These are phyloP conservation scores for Oncorhynchus mykiss DNA, from an alignment of 2,113 vertebrate genomes.

Conservation along the genomic window DNA sequence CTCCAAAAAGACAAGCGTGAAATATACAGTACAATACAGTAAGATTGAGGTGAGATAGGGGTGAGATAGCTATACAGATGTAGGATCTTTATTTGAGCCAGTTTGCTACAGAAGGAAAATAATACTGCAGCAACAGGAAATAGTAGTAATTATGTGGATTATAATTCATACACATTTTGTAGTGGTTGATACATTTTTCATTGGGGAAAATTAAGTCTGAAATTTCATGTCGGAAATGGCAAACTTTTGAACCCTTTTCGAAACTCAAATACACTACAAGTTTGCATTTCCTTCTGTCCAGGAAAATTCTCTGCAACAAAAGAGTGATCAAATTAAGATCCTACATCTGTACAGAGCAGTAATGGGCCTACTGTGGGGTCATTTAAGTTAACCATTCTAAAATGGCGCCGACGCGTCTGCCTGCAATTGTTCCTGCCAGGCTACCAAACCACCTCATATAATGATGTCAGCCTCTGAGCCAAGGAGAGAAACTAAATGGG, in stretches of 20 bases:
- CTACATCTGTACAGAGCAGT: not conserved
- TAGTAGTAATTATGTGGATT: no score
- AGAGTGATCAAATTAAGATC: no score
- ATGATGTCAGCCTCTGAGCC: constrained; percentile 6
- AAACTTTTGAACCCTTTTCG: no score
- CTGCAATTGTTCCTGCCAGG: constrained; percentile 24
- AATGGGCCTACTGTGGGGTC: not conserved
- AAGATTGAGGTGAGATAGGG: not conserved
- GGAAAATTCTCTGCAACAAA: no score
- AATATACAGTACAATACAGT: not conserved
- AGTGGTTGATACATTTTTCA: no score
- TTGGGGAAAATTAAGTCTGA: no score
- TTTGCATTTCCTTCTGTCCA: no score
- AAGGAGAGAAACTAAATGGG: not conserved
- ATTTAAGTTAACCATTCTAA: constrained; percentile 4
- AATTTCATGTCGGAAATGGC: no score
- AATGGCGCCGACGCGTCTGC: constrained; percentile 19
- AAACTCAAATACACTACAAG: no score
- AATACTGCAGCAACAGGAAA: no score
- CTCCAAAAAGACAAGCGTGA: not conserved
- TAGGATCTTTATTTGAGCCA: not conserved
- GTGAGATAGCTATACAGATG: not conserved
- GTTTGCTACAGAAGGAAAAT: not conserved
- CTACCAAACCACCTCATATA: constrained; percentile 18
- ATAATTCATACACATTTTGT: no score